Conservation (phyloP, 1,140 invertebrate species). For the Hypsibius dujardini region DNA sequence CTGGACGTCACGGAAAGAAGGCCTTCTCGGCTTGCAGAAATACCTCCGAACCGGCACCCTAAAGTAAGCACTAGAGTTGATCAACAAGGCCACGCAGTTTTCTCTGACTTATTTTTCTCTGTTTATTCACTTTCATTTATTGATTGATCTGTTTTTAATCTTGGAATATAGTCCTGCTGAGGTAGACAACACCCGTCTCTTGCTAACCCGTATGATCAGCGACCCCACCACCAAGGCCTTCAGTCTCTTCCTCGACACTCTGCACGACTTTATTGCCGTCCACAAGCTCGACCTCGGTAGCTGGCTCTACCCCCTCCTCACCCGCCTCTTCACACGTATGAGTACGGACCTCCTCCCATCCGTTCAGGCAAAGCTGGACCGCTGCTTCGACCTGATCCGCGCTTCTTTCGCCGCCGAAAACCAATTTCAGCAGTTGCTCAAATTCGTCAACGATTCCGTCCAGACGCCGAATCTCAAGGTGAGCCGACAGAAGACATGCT, state of each 20-base stretch:
- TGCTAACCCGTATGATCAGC: conserved; percentile 7
- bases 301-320: conserved; percentile 71
- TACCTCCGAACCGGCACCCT: neutral
- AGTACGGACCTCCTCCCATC: conserved; percentile 73
- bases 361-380: conserved; percentile 68
- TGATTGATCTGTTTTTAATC: too few species aligned
- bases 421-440: conserved; percentile 15
- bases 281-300: conserved; percentile 67
- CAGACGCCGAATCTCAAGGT: conserved; percentile 12
- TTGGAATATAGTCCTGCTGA: conserved; percentile 1
- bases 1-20: conserved; percentile 10
- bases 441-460: conserved; percentile 11
- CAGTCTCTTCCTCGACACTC: conserved; percentile 71
- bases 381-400: conserved; percentile 57
- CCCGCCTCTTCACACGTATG: conserved; percentile 61
- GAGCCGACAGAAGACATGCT: neutral
- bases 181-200: neutral
- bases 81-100: neutral
- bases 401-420: conserved; percentile 12
- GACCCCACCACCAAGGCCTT: conserved; percentile 44
- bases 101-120: conserved; percentile 19
- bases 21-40: neutral
- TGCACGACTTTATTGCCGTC: conserved; percentile 66
- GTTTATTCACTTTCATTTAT: conserved; percentile 17
- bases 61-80: neutral